Percentiles rank a stretch among this genome's conserved stretches.
phyloP scores from a whole-genome alignment of 2,888 invertebrate genomes.

The Eupeodes latifasciatus region DNA sequence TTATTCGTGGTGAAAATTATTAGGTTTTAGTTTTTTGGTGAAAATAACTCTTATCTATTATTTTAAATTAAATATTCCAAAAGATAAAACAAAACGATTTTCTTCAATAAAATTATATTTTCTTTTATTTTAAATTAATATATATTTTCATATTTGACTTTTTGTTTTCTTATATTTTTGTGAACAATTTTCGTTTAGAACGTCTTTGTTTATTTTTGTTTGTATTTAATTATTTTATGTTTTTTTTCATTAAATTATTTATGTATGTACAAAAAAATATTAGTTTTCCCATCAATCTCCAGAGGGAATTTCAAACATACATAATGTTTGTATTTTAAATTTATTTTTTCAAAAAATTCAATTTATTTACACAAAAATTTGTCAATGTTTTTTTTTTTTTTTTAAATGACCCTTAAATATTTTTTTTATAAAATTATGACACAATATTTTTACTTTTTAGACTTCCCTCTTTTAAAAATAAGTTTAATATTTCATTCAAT shows the following conservation, averaged over 20 bases:
- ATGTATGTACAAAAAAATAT: slow-evolving; percentile 67
- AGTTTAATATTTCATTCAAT: slow-evolving; percentile 6
- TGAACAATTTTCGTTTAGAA: slow-evolving; percentile 60
- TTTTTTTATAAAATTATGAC: slow-evolving; percentile 49
- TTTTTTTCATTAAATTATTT: slow-evolving; percentile 2
- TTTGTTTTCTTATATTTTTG: slow-evolving; percentile 34
- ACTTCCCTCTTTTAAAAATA: slow-evolving; percentile 43
- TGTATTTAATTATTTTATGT: slow-evolving; percentile 9
- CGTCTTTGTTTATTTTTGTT: slow-evolving; percentile 19
- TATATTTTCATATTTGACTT: slow-evolving; percentile 38
- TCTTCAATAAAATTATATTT: slow-evolving; percentile 63
- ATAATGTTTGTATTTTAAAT: not conserved
- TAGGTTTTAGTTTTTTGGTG: no score
- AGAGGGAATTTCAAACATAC: not conserved
- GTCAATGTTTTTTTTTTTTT: slow-evolving; percentile 25
- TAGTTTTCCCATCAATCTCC: not conserved
- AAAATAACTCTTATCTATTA: no score
- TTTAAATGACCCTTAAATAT: not conserved
- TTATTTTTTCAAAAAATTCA: slow-evolving; percentile 37
- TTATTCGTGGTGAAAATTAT: no score
- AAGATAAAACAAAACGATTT: not conserved
- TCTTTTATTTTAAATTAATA: slow-evolving; percentile 51
- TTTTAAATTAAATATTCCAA: no score
- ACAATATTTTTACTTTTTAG: slow-evolving; percentile 58
- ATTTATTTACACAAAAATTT: slow-evolving; percentile 67